A percentile compares a stretch with the other conserved stretches of the same genome.
Evolutionary conservation across 2,888 invertebrate species (phyloP).

Genomic region (Cremastinae sp.): DNA sequence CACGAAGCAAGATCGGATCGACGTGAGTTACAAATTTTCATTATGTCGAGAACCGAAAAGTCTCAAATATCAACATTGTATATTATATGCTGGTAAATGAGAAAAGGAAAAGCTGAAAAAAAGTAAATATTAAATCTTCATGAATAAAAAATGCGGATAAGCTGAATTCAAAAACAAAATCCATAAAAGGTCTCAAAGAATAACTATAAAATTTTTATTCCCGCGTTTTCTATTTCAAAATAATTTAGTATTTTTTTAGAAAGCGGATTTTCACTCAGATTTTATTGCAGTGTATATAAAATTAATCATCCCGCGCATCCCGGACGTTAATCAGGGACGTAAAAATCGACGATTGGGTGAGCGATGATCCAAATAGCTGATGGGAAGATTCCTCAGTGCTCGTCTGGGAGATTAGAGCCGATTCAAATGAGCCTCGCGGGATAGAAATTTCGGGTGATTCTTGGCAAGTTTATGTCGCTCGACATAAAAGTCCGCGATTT

Average conservation of each 20-base stretch:
- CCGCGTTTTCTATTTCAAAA: too few species aligned
- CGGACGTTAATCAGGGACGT: slow-evolving; percentile 10
- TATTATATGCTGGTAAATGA: slow-evolving; percentile 11
- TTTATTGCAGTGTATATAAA: slow-evolving; percentile 30
- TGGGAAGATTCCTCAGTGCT: not conserved
- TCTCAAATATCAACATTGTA: not conserved
- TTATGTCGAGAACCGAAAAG: not conserved
- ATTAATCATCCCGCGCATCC: not conserved
- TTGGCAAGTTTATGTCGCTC: slow-evolving; percentile 65
- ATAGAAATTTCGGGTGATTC: slow-evolving; percentile 67
- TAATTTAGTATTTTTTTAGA: not conserved
- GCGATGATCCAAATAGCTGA: slow-evolving; percentile 26
- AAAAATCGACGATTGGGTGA: slow-evolving; percentile 13
- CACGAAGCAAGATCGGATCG: slow-evolving; percentile 41
- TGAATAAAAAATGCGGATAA: too few species aligned
- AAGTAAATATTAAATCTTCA: not conserved
- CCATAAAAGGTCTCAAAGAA: not conserved
- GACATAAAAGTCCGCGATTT: slow-evolving; percentile 70
- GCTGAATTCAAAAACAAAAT: not conserved
- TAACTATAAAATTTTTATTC: slow-evolving; percentile 10
- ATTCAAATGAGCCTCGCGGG: not conserved
- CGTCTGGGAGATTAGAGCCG: not conserved
- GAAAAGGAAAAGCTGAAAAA: not conserved
- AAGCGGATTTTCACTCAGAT: slow-evolving; percentile 26
- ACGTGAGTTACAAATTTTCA: slow-evolving; percentile 45